phyloP scores from a whole-genome alignment of 1,140 invertebrate genomes.

The Ridgeia piscesae region DNA sequence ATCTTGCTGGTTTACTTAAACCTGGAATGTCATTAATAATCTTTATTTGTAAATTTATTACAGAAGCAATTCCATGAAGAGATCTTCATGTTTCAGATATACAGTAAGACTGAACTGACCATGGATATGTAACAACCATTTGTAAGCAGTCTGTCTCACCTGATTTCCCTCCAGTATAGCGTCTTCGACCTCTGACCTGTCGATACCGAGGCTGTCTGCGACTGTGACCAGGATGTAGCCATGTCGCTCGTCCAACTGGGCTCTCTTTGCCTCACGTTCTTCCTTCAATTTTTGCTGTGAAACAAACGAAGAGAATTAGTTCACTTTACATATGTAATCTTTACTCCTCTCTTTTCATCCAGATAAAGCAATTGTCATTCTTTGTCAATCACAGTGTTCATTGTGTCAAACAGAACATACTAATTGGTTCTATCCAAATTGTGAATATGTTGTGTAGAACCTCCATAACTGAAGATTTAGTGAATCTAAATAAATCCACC shows the following conservation, averaged over 20 bases:
- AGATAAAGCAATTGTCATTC: background rate
- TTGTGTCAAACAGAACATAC: too few species aligned
- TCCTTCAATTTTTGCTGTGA: conserved; percentile 59
- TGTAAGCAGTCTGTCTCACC: conserved; percentile 36
- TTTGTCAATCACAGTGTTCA: too few species aligned
- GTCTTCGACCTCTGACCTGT: conserved; percentile 56
- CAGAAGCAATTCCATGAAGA: background rate
- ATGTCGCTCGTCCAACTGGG: conserved; percentile 54
- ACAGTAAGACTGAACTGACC: background rate
- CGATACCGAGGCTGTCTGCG: conserved; percentile 52
- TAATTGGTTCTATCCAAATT: too few species aligned
- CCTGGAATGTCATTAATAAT: background rate
- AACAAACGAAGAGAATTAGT: conserved; percentile 8
- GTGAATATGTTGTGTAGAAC: too few species aligned
- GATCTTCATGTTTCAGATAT: background rate
- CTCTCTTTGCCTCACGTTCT: conserved; percentile 54
- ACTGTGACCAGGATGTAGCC: conserved; percentile 54
- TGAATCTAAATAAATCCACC: too few species aligned
- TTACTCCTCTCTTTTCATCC: background rate
- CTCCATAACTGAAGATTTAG: too few species aligned
- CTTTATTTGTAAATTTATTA: background rate
- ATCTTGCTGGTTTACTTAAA: background rate
- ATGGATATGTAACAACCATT: background rate
- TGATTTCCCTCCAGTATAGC: conserved; percentile 55
- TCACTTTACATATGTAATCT: background rate